These are phyloP conservation scores for Ectemnius lituratus DNA, from an alignment of 2,888 invertebrate genomes.

Conservation along the genomic window DNA sequence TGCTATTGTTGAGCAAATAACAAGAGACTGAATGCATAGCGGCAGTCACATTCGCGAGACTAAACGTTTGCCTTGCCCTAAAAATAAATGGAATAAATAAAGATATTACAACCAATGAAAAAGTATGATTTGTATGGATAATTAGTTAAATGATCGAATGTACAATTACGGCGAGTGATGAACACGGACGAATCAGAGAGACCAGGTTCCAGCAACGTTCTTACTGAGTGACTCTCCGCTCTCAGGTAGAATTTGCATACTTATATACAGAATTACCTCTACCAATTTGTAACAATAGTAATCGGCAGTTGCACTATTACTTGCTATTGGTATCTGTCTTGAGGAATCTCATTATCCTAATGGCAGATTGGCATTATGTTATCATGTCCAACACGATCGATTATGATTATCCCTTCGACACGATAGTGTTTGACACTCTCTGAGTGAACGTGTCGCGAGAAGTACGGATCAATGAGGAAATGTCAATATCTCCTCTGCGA, in stretches of 20 bases:
- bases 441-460: background rate
- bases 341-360: conserved; percentile 39
- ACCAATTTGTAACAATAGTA: conserved; percentile 36
- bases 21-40: background rate
- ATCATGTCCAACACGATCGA: conserved; percentile 21
- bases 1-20: conserved; percentile 5
- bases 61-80: conserved; percentile 24
- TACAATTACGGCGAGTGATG: conserved; percentile 26
- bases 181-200: conserved; percentile 50
- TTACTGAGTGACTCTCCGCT: conserved; percentile 33
- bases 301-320: conserved; percentile 43
- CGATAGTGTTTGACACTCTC: conserved; percentile 15
- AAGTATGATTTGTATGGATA: conserved; percentile 7
- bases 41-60: background rate
- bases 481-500: background rate
- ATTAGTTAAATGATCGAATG: conserved; percentile 29
- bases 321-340: conserved; percentile 37
- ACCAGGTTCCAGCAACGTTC: conserved; percentile 46
- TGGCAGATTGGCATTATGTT: conserved; percentile 38
- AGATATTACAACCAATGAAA: background rate
- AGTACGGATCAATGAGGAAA: background rate
- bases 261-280: conserved; percentile 53
- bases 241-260: conserved; percentile 42
- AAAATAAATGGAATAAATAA: conserved; percentile 4
- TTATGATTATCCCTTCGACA: conserved; percentile 13